These are phyloP conservation scores for Hippotragus niger DNA, from an alignment of 2,113 vertebrate species.

Conservation along the genomic window DNA sequence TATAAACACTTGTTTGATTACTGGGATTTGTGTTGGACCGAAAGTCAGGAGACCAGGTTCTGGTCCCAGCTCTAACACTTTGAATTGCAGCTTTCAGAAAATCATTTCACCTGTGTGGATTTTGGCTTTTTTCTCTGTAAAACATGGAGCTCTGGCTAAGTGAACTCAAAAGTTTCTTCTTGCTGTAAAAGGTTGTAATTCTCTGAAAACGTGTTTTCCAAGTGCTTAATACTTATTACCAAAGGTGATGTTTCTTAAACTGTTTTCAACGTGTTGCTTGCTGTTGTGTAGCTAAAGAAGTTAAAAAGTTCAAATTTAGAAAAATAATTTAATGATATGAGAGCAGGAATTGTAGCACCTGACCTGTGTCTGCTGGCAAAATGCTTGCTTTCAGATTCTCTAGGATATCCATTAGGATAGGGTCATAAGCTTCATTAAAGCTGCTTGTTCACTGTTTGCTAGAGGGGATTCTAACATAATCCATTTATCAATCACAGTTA, in stretches of 20 bases:
- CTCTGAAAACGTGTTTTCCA: neutral
- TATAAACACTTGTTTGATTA: neutral
- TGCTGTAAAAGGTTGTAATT: neutral
- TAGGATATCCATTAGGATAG: neutral
- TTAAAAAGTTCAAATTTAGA: constrained; percentile 26
- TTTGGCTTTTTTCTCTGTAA: neutral
- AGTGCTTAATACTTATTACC: neutral
- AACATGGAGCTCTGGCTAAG: neutral
- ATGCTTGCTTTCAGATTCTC: neutral
- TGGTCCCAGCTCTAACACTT: neutral
- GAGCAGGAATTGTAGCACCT: neutral
- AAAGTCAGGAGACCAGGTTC: neutral
- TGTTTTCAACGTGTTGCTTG: neutral
- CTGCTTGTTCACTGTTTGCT: constrained; percentile 42
- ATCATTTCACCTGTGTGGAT: neutral
- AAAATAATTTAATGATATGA: constrained; percentile 16
- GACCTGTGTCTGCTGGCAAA: constrained; percentile 16
- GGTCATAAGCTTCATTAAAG: constrained; percentile 57
- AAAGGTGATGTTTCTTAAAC: neutral
- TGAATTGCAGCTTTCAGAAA: neutral
- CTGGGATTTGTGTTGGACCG: neutral
- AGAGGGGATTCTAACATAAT: constrained; percentile 50
- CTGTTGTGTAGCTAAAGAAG: neutral
- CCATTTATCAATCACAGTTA: constrained; percentile 47
- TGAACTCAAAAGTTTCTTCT: neutral